Evolutionary conservation across 1,140 invertebrate species (phyloP).

Genomic region (Phymorhynchus buccinoides): DNA sequence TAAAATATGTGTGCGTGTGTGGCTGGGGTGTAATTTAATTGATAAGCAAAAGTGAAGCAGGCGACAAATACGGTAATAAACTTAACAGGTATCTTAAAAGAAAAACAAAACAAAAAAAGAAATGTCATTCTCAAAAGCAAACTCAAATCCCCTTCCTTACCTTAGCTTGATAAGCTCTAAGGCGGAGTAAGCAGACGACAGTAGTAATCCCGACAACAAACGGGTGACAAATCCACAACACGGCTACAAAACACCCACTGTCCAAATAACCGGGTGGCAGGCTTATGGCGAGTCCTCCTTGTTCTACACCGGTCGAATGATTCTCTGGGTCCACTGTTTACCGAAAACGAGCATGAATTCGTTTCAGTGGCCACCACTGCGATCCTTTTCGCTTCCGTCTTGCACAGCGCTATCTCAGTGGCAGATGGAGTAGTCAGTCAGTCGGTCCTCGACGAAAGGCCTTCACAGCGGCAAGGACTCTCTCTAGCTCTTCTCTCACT

Average conservation of each 20-base stretch:
- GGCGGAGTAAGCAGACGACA: not conserved
- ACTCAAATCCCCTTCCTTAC: no score
- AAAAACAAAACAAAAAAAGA: not conserved
- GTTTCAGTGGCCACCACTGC: not conserved
- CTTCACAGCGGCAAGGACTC: constrained; percentile 10
- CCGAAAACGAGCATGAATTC: constrained; percentile 29
- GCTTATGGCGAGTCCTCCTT: not conserved
- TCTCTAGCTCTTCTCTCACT: constrained; percentile 33
- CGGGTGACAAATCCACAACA: constrained; percentile 8
- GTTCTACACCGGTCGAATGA: not conserved
- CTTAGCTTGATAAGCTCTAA: not conserved
- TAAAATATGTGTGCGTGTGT: no score
- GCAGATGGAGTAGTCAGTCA: constrained; percentile 15
- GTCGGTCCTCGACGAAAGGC: not conserved
- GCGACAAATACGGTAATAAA: not conserved
- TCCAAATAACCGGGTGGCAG: not conserved
- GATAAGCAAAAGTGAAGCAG: no score
- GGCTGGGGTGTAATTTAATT: no score
- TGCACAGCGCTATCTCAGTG: not conserved
- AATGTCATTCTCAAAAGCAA: not conserved
- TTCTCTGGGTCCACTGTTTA: not conserved
- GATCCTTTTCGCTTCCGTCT: constrained; percentile 30
- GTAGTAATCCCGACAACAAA: not conserved
- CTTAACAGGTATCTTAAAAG: not conserved
- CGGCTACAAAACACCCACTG: constrained; percentile 13